A percentile compares a stretch with the other conserved stretches of the same genome.
phyloP scores from a whole-genome alignment of 2,113 vertebrate species.

The Zingel zingel region DNA sequence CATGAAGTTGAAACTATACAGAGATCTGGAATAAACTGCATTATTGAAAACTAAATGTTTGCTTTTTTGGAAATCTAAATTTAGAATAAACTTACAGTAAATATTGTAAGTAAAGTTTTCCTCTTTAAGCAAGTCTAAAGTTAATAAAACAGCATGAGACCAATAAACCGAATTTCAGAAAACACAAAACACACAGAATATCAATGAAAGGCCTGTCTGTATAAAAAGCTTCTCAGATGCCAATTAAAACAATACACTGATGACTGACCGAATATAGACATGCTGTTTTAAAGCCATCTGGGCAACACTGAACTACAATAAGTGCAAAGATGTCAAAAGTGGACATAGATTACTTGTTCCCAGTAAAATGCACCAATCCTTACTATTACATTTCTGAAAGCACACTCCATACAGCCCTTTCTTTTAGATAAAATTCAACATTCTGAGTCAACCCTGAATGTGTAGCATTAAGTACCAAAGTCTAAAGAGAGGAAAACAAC shows the following conservation, averaged over 20 bases:
- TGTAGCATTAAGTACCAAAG: neutral
- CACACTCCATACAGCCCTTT: neutral
- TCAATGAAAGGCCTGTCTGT: neutral
- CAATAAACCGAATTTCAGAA: neutral
- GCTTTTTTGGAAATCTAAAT: too few species aligned
- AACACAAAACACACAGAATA: neutral
- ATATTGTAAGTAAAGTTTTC: too few species aligned
- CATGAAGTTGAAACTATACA: neutral
- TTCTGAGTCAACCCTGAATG: neutral
- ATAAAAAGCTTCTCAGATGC: neutral
- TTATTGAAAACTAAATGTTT: too few species aligned
- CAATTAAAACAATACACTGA: neutral
- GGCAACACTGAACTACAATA: neutral
- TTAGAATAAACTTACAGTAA: too few species aligned
- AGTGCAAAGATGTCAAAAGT: neutral
- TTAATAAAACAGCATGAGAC: neutral
- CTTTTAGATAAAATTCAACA: neutral
- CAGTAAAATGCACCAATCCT: too few species aligned
- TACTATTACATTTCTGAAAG: neutral
- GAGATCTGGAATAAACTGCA: neutral
- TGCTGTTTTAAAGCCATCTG: neutral
- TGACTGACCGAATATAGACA: neutral
- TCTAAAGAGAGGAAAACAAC: neutral
- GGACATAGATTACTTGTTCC: neutral
- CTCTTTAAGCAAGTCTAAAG: too few species aligned